A percentile compares a stretch with the other conserved stretches of the same genome.
Conservation (phyloP, 2,113 vertebrate species). For the Alces alces region DNA sequence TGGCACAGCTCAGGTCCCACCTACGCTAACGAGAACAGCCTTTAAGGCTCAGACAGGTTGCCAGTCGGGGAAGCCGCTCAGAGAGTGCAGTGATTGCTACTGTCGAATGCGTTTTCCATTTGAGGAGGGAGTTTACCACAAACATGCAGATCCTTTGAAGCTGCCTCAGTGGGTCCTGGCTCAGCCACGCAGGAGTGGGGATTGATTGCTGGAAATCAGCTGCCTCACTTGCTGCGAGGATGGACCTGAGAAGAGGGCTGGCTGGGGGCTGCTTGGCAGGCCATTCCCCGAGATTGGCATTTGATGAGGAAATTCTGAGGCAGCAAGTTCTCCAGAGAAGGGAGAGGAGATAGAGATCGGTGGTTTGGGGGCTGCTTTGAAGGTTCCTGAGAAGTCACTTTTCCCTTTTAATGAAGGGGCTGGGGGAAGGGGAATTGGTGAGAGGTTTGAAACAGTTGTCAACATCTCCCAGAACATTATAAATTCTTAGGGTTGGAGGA, state of each 20-base stretch:
- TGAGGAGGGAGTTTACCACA: constrained; percentile 44
- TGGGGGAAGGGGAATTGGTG: neutral
- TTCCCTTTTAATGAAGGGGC: constrained; percentile 41
- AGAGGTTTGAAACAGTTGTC: neutral
- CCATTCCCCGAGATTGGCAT: neutral
- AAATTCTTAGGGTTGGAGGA: neutral
- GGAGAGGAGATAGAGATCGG: neutral
- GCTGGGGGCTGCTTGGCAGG: neutral
- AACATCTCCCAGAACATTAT: neutral
- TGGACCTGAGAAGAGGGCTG: neutral
- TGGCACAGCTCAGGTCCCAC: constrained; percentile 36
- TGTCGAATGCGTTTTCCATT: constrained; percentile 45
- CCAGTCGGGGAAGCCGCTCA: neutral
- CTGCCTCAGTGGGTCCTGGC: constrained; percentile 30
- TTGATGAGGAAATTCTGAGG: constrained; percentile 27
- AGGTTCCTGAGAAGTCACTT: constrained; percentile 30
- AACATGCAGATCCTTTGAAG: constrained; percentile 53
- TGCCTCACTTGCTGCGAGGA: neutral
- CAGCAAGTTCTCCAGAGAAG: neutral
- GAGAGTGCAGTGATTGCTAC: neutral
- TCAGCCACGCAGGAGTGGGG: neutral
- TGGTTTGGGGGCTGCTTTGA: constrained; percentile 34
- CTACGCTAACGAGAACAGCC: neutral
- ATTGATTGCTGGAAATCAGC: constrained; percentile 35
- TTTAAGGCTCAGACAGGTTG: neutral